A percentile compares a stretch with the other conserved stretches of the same genome.
Conservation (phyloP, 2,113 vertebrate species). For the Sorex araneus region DNA sequence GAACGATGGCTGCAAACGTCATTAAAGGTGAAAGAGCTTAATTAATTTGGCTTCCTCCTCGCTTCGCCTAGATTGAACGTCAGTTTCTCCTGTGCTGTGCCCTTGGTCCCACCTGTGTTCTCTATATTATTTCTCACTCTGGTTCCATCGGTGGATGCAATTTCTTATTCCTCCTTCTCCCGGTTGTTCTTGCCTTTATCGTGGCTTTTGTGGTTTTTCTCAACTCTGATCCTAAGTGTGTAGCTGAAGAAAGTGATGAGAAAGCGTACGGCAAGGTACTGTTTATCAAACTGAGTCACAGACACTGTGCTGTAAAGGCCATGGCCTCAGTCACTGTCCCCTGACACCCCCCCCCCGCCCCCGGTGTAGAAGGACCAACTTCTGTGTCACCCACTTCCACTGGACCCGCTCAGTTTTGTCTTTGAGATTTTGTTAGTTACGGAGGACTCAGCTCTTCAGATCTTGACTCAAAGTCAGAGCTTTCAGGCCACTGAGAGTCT, state of each 20-base stretch:
- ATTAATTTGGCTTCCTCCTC: neutral
- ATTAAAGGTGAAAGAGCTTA: neutral
- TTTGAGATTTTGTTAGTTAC: neutral
- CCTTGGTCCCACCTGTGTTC: neutral
- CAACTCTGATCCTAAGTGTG: neutral
- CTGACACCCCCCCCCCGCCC: too few species aligned
- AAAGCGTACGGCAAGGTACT: neutral
- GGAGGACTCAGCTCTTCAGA: conserved; percentile 12
- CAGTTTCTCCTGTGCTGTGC: neutral
- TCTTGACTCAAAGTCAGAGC: neutral
- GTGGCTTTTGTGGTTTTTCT: neutral
- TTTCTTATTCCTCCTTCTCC: too few species aligned
- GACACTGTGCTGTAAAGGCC: neutral
- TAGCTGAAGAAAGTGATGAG: neutral
- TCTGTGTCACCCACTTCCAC: too few species aligned
- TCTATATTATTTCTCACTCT: neutral
- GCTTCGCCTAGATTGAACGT: neutral
- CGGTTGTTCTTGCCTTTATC: neutral
- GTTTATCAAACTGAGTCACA: neutral
- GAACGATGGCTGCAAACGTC: neutral
- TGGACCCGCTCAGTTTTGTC: neutral
- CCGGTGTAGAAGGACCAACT: too few species aligned
- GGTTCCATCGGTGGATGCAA: neutral
- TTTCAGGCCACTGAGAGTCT: neutral
- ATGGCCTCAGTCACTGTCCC: neutral